Base-by-base conservation (phyloP, 2,113 vertebrate genomes). In the Chaenogobius annularis region DNA sequence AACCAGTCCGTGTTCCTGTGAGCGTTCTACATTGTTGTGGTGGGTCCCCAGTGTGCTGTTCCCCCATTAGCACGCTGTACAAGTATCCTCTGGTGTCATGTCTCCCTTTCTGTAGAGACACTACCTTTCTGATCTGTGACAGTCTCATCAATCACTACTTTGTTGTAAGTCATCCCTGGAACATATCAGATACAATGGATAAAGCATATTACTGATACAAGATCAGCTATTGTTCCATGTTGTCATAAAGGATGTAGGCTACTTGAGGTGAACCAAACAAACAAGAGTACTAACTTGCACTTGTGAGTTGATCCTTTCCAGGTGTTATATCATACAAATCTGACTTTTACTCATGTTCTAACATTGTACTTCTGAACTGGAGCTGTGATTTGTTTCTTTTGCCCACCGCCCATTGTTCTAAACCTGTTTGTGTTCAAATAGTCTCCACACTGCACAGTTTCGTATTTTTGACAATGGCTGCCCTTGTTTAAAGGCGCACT, bases 91-190 rank as follows among this genome's bases (percentile, higher is more conserved):
- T 71, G 73, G 82, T 86, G 82, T 81, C 78, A 68, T 69, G 10
- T 79, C 68, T 77, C 61, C 35, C 73, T 87, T 82, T 85, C 74
- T 83, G 66, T 43, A 48, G 67, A 82, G 81, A 79, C 79, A 65
- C 48, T 20, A 72, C 72, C 73, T 80, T 86, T 87, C 66, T 82
- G 71, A 70, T 74, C 46, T 3, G 55, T 73, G 83, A 83, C 81
- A 50, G 73, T 66, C 58, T 64, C 81, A 88, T 87, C 79, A 90
- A 89, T 89, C 86, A 90, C 66, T 20, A 44, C 75, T 82, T 79
- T 87, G 77, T 82, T 43, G 66, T 13, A 46, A 78, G 77, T 88
- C 83, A 82, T 74, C 68, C 70, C 72, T 83, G 72, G 61, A 78
- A 79, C 68, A 68, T 54, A 80, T 66, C 14, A 56, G 12, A 47